Evolutionary conservation across 2,113 vertebrate genomes (phyloP).

Genomic region (Ovis canadensis): DNA sequence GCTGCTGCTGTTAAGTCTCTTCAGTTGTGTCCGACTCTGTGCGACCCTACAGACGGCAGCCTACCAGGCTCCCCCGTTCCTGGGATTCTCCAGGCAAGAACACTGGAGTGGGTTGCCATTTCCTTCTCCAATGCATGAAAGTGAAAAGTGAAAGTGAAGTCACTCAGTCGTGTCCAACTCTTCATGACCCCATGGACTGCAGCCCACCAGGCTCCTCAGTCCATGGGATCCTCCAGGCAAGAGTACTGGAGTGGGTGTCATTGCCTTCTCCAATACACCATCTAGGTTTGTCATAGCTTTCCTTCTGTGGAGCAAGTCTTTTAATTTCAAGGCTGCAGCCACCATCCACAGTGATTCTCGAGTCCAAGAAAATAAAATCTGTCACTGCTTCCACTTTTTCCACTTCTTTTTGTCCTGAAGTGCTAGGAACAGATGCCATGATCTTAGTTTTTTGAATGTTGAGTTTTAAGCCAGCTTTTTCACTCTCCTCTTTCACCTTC

Average conservation of each 20-base stretch:
- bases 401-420: not conserved
- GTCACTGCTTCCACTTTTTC: not conserved
- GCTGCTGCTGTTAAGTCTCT: not conserved
- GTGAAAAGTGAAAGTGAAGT: too few species aligned
- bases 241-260: too few species aligned
- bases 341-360: not conserved
- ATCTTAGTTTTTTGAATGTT: not conserved
- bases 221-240: too few species aligned
- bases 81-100: not conserved
- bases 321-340: not conserved
- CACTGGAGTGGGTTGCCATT: not conserved
- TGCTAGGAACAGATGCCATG: not conserved
- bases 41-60: not conserved
- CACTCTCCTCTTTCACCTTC: not conserved
- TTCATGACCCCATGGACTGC: too few species aligned
- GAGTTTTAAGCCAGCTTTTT: not conserved
- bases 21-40: not conserved
- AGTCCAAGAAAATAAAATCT: not conserved
- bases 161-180: too few species aligned
- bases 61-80: not conserved
- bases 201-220: too few species aligned
- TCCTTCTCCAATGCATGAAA: not conserved
- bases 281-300: not conserved
- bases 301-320: not conserved
- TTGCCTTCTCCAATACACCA: not conserved